These are phyloP conservation scores for Mellilla xanthometata DNA, from an alignment of 2,888 invertebrate genomes.

Conservation along the genomic window DNA sequence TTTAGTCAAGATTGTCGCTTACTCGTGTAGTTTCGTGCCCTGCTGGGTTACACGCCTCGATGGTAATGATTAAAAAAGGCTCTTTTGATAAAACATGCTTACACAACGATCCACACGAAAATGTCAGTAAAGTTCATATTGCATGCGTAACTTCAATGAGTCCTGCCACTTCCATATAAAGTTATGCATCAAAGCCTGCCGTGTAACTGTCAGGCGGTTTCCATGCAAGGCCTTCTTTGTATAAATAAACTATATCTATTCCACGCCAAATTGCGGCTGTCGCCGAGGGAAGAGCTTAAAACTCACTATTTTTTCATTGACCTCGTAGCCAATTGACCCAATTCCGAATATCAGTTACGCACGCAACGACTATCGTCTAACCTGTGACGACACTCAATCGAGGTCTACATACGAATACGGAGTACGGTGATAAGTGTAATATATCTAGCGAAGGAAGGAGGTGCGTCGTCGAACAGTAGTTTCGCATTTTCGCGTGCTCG, in stretches of 20 bases:
- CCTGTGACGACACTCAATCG: conserved; percentile 24
- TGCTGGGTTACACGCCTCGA: too few relatives aligned
- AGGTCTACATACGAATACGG: conserved; percentile 18
- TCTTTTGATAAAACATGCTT: not conserved
- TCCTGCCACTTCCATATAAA: conserved; percentile 6
- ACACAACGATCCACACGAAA: not conserved
- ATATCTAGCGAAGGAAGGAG: conserved; percentile 66
- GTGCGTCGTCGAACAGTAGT: conserved; percentile 73
- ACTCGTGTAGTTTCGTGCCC: too few relatives aligned
- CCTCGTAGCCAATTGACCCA: conserved; percentile 33
- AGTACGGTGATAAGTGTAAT: conserved; percentile 61
- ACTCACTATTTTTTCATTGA: conserved; percentile 35
- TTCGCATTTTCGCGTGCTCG: conserved; percentile 53
- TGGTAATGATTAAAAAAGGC: too few relatives aligned
- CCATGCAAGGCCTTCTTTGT: conserved; percentile 11
- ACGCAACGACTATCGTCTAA: conserved; percentile 26
- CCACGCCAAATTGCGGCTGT: conserved; percentile 9
- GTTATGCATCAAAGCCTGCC: conserved; percentile 4
- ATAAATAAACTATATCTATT: conserved; percentile 17
- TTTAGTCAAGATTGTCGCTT: too few relatives aligned
- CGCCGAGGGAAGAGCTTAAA: conserved; percentile 31
- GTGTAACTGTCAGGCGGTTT: conserved; percentile 4
- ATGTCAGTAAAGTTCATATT: conserved; percentile 2
- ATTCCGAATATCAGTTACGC: conserved; percentile 34
- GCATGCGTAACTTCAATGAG: conserved; percentile 19